A percentile compares a stretch with the other conserved stretches of the same genome.
These are phyloP conservation scores for Siniperca knerii DNA, from an alignment of 2,113 vertebrate species.

Conservation along the genomic window DNA sequence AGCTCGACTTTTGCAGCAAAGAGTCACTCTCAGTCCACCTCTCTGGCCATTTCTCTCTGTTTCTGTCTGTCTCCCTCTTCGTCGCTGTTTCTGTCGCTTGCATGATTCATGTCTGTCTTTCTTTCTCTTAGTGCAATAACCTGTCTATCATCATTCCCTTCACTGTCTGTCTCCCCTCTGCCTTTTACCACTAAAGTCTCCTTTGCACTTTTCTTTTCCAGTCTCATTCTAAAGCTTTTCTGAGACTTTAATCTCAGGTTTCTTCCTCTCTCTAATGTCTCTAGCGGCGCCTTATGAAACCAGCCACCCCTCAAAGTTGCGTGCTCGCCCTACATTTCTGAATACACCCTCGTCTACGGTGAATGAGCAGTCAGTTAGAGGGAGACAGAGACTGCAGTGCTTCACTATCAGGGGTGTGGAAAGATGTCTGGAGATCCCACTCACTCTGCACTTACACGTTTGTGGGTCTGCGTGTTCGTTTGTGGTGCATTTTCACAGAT, in stretches of 20 bases:
- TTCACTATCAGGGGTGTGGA: constrained; percentile 48
- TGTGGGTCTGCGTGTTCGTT: constrained; percentile 1
- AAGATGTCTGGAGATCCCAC: constrained; percentile 60
- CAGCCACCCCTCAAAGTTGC: constrained; percentile 56
- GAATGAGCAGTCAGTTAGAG: constrained; percentile 55
- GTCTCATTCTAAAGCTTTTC: neutral
- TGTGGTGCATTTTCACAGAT: constrained; percentile 15
- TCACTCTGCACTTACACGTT: constrained; percentile 38
- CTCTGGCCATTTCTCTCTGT: neutral
- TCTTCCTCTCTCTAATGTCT: constrained; percentile 31
- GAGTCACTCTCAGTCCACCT: neutral
- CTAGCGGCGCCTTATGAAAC: constrained; percentile 39
- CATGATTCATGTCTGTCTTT: neutral
- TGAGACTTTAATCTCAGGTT: constrained; percentile 21
- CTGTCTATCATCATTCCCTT: neutral
- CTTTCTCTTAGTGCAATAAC: neutral
- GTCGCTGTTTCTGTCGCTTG: neutral
- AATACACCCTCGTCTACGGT: constrained; percentile 44
- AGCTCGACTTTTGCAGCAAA: constrained; percentile 37
- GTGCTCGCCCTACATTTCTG: constrained; percentile 69
- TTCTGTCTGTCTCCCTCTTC: neutral
- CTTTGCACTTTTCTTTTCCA: constrained; percentile 18
- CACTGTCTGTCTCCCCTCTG: neutral
- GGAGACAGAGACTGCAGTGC: constrained; percentile 63
- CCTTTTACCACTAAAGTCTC: neutral